Base-by-base conservation (phyloP, 2,113 vertebrate species). In the Melanerpes formicivorus region DNA sequence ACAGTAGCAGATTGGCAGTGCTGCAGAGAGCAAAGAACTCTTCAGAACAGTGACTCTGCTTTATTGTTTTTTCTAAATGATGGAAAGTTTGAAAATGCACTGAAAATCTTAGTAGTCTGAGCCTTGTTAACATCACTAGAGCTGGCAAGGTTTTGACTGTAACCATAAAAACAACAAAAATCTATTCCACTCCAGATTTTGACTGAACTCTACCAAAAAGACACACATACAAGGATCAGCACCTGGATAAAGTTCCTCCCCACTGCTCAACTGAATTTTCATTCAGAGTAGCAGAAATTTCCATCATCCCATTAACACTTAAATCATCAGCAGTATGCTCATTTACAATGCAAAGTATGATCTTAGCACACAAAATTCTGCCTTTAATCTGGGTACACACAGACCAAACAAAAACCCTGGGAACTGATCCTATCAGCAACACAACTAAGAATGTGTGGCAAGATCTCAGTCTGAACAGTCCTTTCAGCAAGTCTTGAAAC, bases 271-370 rank as follows among this genome's bases (percentile, higher is more conserved):
- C 10, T 62, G 54, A 91, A 44, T 62, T 89, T 90, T 80, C 64
- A 72, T 32, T 91, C 58, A 66, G 59, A 73, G 84, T 89, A 94
- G 52, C 30, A 90, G 58, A 88, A 37, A 77, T 64, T 62, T 89
- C 77, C 4, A 0, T 90, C 84, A 84, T 82, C 46, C 32, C 56
- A 87, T 72, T 82, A 94, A 71, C 58, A 84, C 60, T 82, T 79
- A 59, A 59, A 83, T 92, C 54, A 94, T 44, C 81, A 83, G 29
- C 63, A 76, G 58, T 42, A 63, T 60, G 56, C 84, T 87, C 22
- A 89, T 80, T 89, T 89, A 80, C 75, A 78, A 91, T 71, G 58
- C 65, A 75, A 90, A 87, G 72, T 23, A 76, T 5, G 8, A 55
- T 64, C 6, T 46, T 71, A 74, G 14, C 72, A 88, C 71, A 50